phyloP scores from a whole-genome alignment of 2,888 invertebrate species.

The Acanthococcus lagerstroemiae region DNA sequence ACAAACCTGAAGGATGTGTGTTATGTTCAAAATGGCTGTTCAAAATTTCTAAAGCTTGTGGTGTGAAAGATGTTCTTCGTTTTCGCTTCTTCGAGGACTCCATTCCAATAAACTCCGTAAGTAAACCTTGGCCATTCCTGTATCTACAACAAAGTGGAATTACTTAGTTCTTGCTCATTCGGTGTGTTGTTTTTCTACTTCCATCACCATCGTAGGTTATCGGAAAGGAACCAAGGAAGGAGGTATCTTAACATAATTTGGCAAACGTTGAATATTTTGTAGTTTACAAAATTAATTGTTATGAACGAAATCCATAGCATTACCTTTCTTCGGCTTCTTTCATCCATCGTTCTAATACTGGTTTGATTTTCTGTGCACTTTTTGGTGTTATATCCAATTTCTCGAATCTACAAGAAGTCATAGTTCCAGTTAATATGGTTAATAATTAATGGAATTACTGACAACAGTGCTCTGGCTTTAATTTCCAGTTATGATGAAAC shows the following conservation, averaged over 20 bases:
- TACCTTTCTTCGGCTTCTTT: slow-evolving; percentile 96
- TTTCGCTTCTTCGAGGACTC: slow-evolving; percentile 96
- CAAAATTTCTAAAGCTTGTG: slow-evolving; percentile 85
- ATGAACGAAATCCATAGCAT: slow-evolving; percentile 32
- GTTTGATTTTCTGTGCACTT: slow-evolving; percentile 98
- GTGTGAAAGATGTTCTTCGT: slow-evolving; percentile 91
- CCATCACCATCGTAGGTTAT: no score
- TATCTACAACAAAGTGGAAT: slow-evolving; percentile 3
- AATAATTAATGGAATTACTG: neutral
- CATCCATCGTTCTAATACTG: slow-evolving; percentile 98
- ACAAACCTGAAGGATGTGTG: slow-evolving; percentile 91
- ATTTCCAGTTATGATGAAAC: neutral
- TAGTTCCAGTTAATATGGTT: neutral
- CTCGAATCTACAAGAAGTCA: slow-evolving; percentile 96
- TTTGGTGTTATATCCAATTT: slow-evolving; percentile 98
- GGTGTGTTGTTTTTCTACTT: no score
- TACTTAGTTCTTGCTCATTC: neutral
- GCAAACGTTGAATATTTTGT: neutral
- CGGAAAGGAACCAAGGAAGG: no score
- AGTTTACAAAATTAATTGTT: neutral
- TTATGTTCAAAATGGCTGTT: slow-evolving; percentile 94
- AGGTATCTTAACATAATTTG: no score
- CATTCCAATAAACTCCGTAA: slow-evolving; percentile 62
- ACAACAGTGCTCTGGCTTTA: slow-evolving; percentile 25
- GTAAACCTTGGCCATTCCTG: slow-evolving; percentile 43